Base-by-base conservation (phyloP, 2,797 vertebrate genomes). In the Okamejei kenojei region DNA sequence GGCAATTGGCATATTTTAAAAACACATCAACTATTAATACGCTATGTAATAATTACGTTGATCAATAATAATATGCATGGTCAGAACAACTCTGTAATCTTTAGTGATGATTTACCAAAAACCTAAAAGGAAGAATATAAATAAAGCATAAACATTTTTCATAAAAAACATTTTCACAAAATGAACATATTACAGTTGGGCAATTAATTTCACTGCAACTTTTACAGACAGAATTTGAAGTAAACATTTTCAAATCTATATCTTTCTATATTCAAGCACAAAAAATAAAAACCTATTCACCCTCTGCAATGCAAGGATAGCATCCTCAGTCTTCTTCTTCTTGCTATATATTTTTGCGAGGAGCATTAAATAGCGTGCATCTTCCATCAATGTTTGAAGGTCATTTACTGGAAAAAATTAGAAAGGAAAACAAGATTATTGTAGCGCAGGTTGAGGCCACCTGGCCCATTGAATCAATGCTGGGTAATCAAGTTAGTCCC, bases 291-390 rank as follows among this genome's bases (percentile, higher is more conserved):
- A 61, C 88, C 7, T 1, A 94, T 96, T 96, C 96, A 99, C 99
- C 95, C 96, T 97, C 45, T 98, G 98, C 79, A 99, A 95, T 1
- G 98, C 97, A 94, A 96, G 93, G 93, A 98, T 93, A n/a, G 97
- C 97, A 76, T 98, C 97, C 1, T 97, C 96, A 81, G 94, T 97
- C 95, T 97, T 98, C 88, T 97, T 97, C 94, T 97, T 97, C 96
- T 98, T 98, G 94, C 96, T 98, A 94, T 99, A 98, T 94, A 98
- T 95, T 96, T 98, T 99, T 94, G 98, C 98, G 94, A 99, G 95
- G 94, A 99, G 97, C 94, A 99, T 95, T 35, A 97, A 97, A 95
- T 98, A 98, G 82, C 97, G 97, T 91, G 97, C 98, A 94, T 98
- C 97, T 84, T 98, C 98, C 93, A 97, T 98, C 93, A 99, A 96